Conservation (phyloP, 1,140 invertebrate genomes). For the Cecropterus lyciades region DNA sequence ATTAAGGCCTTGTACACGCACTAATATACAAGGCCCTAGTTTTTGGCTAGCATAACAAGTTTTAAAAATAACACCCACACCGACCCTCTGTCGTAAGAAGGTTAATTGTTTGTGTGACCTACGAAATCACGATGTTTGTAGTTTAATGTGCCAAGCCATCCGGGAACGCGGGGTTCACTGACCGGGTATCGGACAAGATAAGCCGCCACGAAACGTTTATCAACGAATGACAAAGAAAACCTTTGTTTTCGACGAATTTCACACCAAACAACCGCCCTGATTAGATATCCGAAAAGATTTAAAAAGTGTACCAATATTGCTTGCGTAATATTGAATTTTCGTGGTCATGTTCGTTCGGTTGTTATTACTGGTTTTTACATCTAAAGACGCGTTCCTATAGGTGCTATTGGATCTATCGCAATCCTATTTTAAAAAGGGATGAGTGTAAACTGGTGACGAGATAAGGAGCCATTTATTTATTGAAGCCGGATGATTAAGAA, state of each 20-base stretch:
- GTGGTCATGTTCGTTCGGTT: not conserved
- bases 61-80: slow-evolving; percentile 15
- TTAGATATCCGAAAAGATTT: slow-evolving; percentile 47
- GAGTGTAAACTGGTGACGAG: no score
- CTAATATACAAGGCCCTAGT: not conserved
- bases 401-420: no score
- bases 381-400: no score
- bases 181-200: slow-evolving; percentile 75
- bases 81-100: slow-evolving; percentile 18
- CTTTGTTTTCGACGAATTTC: slow-evolving; percentile 74
- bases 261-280: slow-evolving; percentile 58
- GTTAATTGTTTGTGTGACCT: slow-evolving; percentile 27
- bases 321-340: slow-evolving; percentile 13
- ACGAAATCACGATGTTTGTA: slow-evolving; percentile 48
- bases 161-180: slow-evolving; percentile 66
- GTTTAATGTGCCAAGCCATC: slow-evolving; percentile 62
- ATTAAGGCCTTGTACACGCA: no score
- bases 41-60: slow-evolving; percentile 9
- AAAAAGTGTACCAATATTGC: slow-evolving; percentile 37
- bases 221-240: slow-evolving; percentile 70
- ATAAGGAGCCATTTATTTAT: no score
- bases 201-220: slow-evolving; percentile 70
- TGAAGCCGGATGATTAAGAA: no score
- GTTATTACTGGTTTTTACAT: no score
- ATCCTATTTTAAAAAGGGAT: no score